Base-by-base conservation (phyloP, 2,113 vertebrate genomes). In the Leiothrix lutea region DNA sequence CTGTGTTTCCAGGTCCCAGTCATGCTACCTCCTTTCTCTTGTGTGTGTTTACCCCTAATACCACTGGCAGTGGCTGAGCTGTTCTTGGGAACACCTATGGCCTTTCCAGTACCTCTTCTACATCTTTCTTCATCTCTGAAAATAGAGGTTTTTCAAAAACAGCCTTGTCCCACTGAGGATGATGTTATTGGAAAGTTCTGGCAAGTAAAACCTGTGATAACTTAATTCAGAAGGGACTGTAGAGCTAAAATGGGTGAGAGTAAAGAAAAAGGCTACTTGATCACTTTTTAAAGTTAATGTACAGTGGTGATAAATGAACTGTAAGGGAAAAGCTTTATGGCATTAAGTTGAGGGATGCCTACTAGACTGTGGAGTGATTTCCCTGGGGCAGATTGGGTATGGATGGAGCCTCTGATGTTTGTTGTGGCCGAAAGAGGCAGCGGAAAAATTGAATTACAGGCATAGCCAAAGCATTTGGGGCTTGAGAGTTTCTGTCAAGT, bases 361-460 rank as follows among this genome's bases (percentile, higher is more conserved):
- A 62, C 38, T 12, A 56, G 38, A 23, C 74, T 44, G 60, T 33
- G 14, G 47, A 64, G 38, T 82, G 19, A 65, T 60, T 56, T 86
- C 57, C 66, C 48, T 15, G 19, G 58, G 87, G 74, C 25, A 42
- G 72, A 73, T 36, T 38, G 69, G 69, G 36, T 61, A 45, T 0
- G 11, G 80, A 69, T 42, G 58, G 58, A 80, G 79, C 26, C 72
- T 18, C 60, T 6, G 67, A 14, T 62, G 58, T 78, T 80, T 62
- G 35, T 5, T 51, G 77, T 19, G 50, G 75, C 88, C 86, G 58
- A 88, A 53, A 80, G 92, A 86, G 75, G 94, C 91, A 84, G 91
- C 12, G 5, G 80, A 88, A 93, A 91, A 90, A 56, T 0, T 38
- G 80, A 78, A 90, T 47, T 91, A 77, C 64, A 67, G 64, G 44